Base-by-base conservation (phyloP, 2,113 vertebrate genomes). In the Bubalus kerabau region DNA sequence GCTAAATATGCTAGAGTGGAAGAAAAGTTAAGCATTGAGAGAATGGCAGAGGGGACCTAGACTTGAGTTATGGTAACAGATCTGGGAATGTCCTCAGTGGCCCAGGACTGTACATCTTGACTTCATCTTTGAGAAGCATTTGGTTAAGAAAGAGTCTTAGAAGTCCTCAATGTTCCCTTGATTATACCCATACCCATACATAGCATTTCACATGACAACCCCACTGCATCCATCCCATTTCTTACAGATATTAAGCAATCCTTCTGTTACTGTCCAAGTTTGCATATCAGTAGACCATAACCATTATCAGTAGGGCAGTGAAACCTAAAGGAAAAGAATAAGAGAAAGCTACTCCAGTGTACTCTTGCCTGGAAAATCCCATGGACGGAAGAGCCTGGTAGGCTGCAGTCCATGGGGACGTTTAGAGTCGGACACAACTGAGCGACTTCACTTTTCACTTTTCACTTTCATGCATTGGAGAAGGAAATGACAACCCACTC, bases 341-440 rank as follows among this genome's bases (percentile, higher is more conserved):
- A n/a, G 19, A 91, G 16, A 80, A 21, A 5, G 2, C 12, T 36
- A 46, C 43, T 46, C 43, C 43, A 46, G 43, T 43, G 43, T 46
- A 46, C 43, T 46, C 43, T 46, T 46, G 43, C 43, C 43, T 46
- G 43, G 43, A 46, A 46, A 46, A 46, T 46, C 43, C 43, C 43
- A 46, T 46, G 43, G 7, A 46, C 1, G 43, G 43, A 46, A 46
- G 43, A 46, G 43, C 43, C 6, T 46, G 43, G 43, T 46, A 46
- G 43, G 43, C 6, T 46, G 43, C 43, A 46, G 43, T 46, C 6
- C 43, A 46, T 46, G 43, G 43, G 6, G 43, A 7, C 1, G 6
- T 6, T 46, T 1, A 6, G 43, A 46, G 43, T 46, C 1, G 43
- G 43, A 46, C 43, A 1, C 0, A 0, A 46, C 43, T 46, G 43